A percentile compares a stretch with the other conserved stretches of the same genome.
Evolutionary conservation across 2,888 invertebrate species (phyloP).

Genomic region (Ichneumoninae sp.): DNA sequence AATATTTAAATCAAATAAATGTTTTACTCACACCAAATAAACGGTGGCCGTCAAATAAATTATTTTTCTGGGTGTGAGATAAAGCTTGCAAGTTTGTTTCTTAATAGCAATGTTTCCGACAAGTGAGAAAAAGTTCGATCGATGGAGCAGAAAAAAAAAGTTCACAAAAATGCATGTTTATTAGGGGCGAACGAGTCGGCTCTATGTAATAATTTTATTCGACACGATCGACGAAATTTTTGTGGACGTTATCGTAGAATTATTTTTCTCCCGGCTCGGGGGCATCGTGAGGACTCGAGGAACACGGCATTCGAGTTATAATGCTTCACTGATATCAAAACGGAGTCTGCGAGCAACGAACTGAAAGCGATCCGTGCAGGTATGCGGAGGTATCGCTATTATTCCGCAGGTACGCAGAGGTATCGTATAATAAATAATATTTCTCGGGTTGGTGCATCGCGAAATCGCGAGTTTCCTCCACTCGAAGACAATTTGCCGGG

Average conservation of each 20-base stretch:
- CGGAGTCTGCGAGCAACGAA: background rate
- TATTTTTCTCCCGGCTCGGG: background rate
- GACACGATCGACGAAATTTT: background rate
- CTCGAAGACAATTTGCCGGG: conserved; percentile 13
- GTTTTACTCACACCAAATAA: no score
- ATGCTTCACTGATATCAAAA: background rate
- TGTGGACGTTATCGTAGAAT: background rate
- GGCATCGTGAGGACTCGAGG: background rate
- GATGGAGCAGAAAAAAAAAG: background rate
- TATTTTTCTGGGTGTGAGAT: background rate
- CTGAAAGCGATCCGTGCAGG: background rate
- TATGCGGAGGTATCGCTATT: conserved; percentile 16
- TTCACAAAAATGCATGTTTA: background rate
- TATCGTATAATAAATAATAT: conserved; percentile 32
- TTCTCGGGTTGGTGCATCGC: background rate
- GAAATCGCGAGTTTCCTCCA: conserved; percentile 5
- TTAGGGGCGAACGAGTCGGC: background rate
- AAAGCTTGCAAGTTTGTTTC: background rate
- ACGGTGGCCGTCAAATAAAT: no score
- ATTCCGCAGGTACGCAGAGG: background rate
- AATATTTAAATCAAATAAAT: no score
- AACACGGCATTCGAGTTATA: background rate
- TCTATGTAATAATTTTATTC: background rate
- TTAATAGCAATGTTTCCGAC: background rate
- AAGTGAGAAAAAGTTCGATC: background rate